Evolutionary conservation across 1,140 invertebrate species (phyloP).

Genomic region (Neodiprion pinetum): DNA sequence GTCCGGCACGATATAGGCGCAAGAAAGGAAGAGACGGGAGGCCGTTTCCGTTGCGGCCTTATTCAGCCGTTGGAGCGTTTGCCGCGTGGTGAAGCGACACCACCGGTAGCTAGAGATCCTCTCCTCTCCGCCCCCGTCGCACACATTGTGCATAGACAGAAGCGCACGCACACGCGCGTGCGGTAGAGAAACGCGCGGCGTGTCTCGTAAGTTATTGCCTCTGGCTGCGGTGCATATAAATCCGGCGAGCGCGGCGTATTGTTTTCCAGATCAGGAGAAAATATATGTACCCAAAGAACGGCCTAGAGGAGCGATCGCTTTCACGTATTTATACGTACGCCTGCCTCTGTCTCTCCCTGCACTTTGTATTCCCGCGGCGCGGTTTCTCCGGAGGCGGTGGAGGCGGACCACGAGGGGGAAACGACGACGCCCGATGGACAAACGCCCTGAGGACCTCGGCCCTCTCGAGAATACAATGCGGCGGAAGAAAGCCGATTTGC

Average conservation of each 20-base stretch:
- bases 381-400: not conserved
- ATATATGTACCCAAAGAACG: conserved; percentile 48
- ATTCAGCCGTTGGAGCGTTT: conserved; percentile 38
- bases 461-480: conserved; percentile 32
- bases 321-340: conserved; percentile 2
- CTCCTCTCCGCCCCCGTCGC: no score
- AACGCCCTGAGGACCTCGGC: not conserved
- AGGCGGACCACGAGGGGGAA: not conserved
- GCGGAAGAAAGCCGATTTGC: conserved; percentile 36
- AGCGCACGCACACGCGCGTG: no score
- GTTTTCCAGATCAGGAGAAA: conserved; percentile 61
- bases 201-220: conserved; percentile 54
- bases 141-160: not conserved
- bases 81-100: no score
- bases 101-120: no score
- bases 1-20: conserved; percentile 1
- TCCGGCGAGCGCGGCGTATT: conserved; percentile 53
- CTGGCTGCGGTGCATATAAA: conserved; percentile 51
- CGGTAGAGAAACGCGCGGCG: not conserved
- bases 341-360: not conserved
- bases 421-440: conserved; percentile 3
- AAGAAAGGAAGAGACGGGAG: conserved; percentile 42
- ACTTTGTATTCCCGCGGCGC: not conserved
- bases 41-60: conserved; percentile 52
- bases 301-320: conserved; percentile 17